phyloP scores from a whole-genome alignment of 2,797 vertebrate genomes.

The Fistularia commersonii region DNA sequence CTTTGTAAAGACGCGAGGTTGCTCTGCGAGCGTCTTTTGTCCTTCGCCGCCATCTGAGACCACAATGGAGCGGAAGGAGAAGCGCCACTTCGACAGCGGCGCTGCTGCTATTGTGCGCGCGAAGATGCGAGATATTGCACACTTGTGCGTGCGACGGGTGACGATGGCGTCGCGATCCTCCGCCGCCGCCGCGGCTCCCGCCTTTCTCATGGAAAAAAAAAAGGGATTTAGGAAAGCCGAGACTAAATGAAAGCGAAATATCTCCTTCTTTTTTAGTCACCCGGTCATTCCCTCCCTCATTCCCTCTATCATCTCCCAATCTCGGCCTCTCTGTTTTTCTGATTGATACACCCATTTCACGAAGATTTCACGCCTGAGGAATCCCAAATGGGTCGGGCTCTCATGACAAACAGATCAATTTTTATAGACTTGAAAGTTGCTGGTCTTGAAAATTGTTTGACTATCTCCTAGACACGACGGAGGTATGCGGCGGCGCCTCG shows the following conservation, averaged over 20 bases:
- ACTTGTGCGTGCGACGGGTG: conserved; percentile 23
- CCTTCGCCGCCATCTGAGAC: conserved; percentile 1
- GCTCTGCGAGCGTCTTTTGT: conserved; percentile 22
- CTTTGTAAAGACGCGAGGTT: conserved; percentile 16
- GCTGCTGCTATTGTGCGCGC: conserved; percentile 18
- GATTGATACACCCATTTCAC: conserved; percentile 80
- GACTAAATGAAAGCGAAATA: conserved; percentile 68
- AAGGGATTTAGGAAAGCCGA: conserved; percentile 53
- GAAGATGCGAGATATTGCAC: conserved; percentile 23
- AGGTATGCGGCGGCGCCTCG: too few species aligned
- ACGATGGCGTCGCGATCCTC: conserved; percentile 35
- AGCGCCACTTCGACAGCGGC: conserved; percentile 14
- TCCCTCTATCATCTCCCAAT: conserved; percentile 45
- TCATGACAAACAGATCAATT: conserved; percentile 83
- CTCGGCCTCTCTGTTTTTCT: conserved; percentile 63
- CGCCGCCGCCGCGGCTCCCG: conserved; percentile 19
- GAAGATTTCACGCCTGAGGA: conserved; percentile 77
- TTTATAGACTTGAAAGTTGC: conserved; percentile 81
- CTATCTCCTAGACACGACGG: conserved; percentile 69
- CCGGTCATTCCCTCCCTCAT: conserved; percentile 25
- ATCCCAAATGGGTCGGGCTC: conserved; percentile 76
- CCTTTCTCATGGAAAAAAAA: conserved; percentile 11
- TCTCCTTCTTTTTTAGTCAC: conserved; percentile 13
- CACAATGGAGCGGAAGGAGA: conserved; percentile 3
- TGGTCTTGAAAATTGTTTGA: conserved; percentile 81